Evolutionary conservation across 2,113 vertebrate genomes (phyloP).

Genomic region (Agelaius phoeniceus): DNA sequence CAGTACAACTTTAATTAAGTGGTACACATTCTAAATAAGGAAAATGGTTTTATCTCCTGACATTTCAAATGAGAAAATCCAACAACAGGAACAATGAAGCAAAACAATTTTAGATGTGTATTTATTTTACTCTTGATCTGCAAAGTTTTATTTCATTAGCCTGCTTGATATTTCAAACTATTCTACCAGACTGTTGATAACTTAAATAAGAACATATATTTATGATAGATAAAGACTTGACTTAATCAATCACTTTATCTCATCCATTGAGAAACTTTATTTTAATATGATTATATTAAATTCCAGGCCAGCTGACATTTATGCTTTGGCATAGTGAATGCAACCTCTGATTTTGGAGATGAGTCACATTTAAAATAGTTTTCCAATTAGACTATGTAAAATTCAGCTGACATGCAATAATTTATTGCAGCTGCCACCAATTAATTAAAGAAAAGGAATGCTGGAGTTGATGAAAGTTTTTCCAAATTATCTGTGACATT

Average conservation of each 20-base stretch:
- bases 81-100: slow-evolving; percentile 21
- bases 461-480: not conserved
- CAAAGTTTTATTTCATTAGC: not conserved
- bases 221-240: not conserved
- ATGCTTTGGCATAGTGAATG: not conserved
- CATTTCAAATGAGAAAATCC: slow-evolving; percentile 35
- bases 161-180: not conserved
- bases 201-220: not conserved
- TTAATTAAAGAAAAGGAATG: not conserved
- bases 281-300: not conserved
- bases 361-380: not conserved
- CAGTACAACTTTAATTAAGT: slow-evolving; percentile 43
- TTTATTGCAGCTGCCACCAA: not conserved
- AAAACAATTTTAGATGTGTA: not conserved
- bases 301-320: not conserved
- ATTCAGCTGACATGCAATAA: not conserved
- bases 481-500: not conserved
- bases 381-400: not conserved
- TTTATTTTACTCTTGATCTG: not conserved
- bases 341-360: not conserved
- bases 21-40: slow-evolving; percentile 27
- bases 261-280: not conserved
- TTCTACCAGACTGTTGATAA: not conserved
- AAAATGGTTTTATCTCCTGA: not conserved
- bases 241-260: not conserved